These are phyloP conservation scores for Bemisia tabaci DNA, from an alignment of 1,140 invertebrate genomes.

Conservation along the genomic window DNA sequence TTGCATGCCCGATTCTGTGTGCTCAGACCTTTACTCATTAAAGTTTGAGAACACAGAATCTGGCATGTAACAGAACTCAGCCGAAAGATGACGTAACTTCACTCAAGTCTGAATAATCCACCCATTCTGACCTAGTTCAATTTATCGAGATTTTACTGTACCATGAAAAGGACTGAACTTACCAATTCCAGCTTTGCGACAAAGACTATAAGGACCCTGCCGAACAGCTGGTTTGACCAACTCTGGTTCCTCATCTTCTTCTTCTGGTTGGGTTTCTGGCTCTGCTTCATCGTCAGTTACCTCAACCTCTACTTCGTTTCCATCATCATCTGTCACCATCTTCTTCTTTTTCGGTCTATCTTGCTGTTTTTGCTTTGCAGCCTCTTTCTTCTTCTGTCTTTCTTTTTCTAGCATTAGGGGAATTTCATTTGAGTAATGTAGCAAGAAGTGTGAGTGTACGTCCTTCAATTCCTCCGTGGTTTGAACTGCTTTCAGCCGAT, in stretches of 20 bases:
- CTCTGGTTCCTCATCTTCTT: constrained; percentile 40
- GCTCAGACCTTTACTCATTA: too few species aligned
- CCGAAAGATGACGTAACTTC: too few species aligned
- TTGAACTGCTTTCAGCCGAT: constrained; percentile 61
- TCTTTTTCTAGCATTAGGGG: constrained; percentile 22
- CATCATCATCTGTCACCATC: constrained; percentile 17
- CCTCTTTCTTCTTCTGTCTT: constrained; percentile 40
- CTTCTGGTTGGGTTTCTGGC: constrained; percentile 34
- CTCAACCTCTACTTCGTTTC: constrained; percentile 34
- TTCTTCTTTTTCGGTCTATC: constrained; percentile 36
- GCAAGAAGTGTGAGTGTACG: constrained; percentile 80
- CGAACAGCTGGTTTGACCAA: constrained; percentile 70
- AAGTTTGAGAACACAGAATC: too few species aligned
- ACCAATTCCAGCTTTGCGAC: constrained; percentile 70
- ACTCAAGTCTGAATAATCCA: too few species aligned
- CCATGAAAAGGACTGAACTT: too few species aligned
- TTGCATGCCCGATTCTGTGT: too few species aligned
- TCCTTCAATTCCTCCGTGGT: constrained; percentile 85
- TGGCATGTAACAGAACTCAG: too few species aligned
- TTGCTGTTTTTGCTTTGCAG: constrained; percentile 38
- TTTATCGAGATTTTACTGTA: too few species aligned
- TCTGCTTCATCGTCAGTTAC: constrained; percentile 36
- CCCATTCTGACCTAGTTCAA: too few species aligned
- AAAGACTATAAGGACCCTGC: constrained; percentile 75
- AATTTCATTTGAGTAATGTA: constrained; percentile 75